phyloP scores from a whole-genome alignment of 2,888 invertebrate species.

The Zaprionus lineosus region DNA sequence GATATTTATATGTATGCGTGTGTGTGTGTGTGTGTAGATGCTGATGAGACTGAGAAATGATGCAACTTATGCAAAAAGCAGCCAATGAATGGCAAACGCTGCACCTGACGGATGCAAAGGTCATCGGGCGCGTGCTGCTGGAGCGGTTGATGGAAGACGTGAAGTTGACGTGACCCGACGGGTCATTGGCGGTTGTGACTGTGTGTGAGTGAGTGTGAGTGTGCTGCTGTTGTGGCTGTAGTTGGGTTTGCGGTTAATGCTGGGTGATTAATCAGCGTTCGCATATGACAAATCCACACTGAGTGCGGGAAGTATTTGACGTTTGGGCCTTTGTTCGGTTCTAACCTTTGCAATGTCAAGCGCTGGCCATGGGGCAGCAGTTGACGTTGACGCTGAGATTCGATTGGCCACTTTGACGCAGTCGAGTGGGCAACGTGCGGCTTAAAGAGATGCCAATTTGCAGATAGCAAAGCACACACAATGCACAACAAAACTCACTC shows the following conservation, averaged over 20 bases:
- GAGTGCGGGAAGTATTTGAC: conserved; percentile 35
- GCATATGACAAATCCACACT: conserved; percentile 62
- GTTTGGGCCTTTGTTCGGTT: neutral
- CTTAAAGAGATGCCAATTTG: conserved; percentile 18
- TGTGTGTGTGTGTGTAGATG: too few relatives aligned
- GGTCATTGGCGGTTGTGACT: conserved; percentile 3
- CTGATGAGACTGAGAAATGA: conserved; percentile 13
- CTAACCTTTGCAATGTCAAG: conserved; percentile 41
- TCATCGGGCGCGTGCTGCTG: conserved; percentile 67
- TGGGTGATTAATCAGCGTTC: conserved; percentile 55
- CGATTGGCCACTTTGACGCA: conserved; percentile 55
- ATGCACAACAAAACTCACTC: too few relatives aligned
- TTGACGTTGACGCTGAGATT: conserved; percentile 36
- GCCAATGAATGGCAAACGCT: conserved; percentile 34
- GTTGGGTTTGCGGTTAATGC: too few relatives aligned
- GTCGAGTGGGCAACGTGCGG: conserved; percentile 49
- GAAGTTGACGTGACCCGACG: conserved; percentile 64
- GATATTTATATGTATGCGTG: too few relatives aligned
- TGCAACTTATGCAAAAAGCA: conserved; percentile 50
- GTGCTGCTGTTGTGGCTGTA: conserved; percentile 11
- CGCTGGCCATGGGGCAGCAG: conserved; percentile 44
- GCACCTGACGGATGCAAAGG: conserved; percentile 52
- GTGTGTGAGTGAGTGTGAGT: conserved; percentile 5
- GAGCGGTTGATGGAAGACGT: conserved; percentile 28
- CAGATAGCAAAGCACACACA: conserved; percentile 42